Conservation (phyloP, 2,888 invertebrate genomes). For the Ctenicera cuprea region DNA sequence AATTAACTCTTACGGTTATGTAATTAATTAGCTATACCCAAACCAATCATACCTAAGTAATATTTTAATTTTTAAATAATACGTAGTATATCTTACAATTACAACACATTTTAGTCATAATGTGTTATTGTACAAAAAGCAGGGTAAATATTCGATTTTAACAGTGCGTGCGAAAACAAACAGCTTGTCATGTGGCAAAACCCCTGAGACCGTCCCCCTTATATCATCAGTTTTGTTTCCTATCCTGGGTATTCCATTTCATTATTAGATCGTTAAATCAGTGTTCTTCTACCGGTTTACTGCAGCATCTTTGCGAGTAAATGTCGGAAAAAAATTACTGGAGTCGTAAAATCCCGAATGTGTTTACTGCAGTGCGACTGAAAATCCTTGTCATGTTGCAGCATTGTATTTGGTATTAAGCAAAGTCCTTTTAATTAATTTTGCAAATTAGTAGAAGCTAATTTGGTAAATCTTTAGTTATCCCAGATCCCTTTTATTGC, state of each 20-base stretch:
- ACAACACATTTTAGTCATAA: conserved; percentile 1
- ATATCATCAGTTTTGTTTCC: conserved; percentile 41
- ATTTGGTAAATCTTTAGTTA: conserved; percentile 42
- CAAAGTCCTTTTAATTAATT: conserved; percentile 43
- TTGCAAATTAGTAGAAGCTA: conserved; percentile 43
- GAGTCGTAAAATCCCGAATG: neutral
- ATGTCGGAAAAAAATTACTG: conserved; percentile 8
- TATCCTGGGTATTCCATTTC: conserved; percentile 20
- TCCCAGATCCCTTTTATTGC: conserved; percentile 39
- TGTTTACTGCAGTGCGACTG: conserved; percentile 41
- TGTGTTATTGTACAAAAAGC: conserved; percentile 7
- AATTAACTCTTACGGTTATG: neutral
- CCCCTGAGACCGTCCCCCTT: conserved; percentile 31
- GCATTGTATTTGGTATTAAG: conserved; percentile 29
- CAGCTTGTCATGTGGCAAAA: conserved; percentile 28
- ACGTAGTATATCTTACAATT: conserved; percentile 8
- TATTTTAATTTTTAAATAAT: neutral
- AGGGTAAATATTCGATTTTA: conserved; percentile 24
- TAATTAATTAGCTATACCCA: neutral
- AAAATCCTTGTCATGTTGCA: conserved; percentile 28
- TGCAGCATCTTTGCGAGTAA: conserved; percentile 16
- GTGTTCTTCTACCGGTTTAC: neutral
- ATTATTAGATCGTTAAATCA: conserved; percentile 39
- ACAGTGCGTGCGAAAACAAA: conserved; percentile 24
- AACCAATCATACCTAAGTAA: neutral